Evolutionary conservation across 2,113 vertebrate species (phyloP), one percentile per base, ranked within the genome.

Genomic region (Neoarius graeffei): DNA sequence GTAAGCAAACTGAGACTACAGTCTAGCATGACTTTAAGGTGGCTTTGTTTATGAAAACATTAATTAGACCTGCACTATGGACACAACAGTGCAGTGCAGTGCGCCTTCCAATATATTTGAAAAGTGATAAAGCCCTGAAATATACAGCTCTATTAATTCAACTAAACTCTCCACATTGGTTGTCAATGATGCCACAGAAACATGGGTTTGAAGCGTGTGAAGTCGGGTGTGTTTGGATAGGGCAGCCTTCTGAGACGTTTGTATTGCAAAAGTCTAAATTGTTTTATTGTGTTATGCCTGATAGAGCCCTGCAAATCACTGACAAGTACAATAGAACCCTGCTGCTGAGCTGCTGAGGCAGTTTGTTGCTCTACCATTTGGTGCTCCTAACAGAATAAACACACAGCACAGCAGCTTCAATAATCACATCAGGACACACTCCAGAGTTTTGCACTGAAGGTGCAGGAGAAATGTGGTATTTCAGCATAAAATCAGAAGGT

Each of bases 331-430:
- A 11, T 2, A 48, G 17, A 14, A 27, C 20, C 62, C 2, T 10
- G 10, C 35, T 42, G 35, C 35, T 42, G 35, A 7, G 59, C 59
- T 60, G 52, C 10, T 14, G 56, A 13, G n/a, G 48, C 17, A 80
- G 48, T 42, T 23, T 66, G 81, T 64, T 54, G 11, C 27, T 20
- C 27, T 20, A 56, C 23, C 52, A 84, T 80, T 89, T 86, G 52
- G 60, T 86, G 60, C 13, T 2, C 19, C 48, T 62, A 11, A 62
- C 57, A 81, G 54, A 81, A 59, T 17, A 30, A 7, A 42, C 69
- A 74, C 19, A 19, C 25, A 13, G 1, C 2, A 20, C 25, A 23
- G 42, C n/a, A 71, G 11, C 4, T 13, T 56, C 62, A 83, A 67
- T 3, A 60, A 66, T n/a, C 60, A 66, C 35, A 42, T 42, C 35